Percentiles rank a stretch among this genome's conserved stretches.
Evolutionary conservation across 2,888 invertebrate species (phyloP).

Genomic region (Oxystoma pomonae): DNA sequence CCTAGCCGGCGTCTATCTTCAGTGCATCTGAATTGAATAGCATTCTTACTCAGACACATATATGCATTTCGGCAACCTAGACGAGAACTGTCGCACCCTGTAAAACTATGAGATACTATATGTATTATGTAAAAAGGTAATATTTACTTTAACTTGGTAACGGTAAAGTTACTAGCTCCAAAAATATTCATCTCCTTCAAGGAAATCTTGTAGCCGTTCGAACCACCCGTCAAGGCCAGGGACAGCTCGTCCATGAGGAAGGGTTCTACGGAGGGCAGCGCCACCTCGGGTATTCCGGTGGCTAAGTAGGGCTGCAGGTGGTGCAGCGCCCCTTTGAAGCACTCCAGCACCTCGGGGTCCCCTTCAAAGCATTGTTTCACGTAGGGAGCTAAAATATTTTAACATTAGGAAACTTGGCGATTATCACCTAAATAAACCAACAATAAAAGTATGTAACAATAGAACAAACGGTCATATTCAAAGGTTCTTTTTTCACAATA

Average conservation of each 20-base stretch:
- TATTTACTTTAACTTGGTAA: slow-evolving; percentile 55
- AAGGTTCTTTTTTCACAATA: too few species aligned
- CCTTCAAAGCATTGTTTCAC: slow-evolving; percentile 63
- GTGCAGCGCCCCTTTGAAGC: slow-evolving; percentile 55
- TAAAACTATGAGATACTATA: too few species aligned
- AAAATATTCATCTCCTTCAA: slow-evolving; percentile 57
- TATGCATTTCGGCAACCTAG: too few species aligned
- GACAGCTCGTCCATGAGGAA: slow-evolving; percentile 59
- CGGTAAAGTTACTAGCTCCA: slow-evolving; percentile 61
- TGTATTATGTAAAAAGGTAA: too few species aligned
- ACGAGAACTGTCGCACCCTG: too few species aligned
- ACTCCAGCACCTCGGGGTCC: slow-evolving; percentile 57
- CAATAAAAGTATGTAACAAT: too few species aligned
- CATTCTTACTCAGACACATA: too few species aligned
- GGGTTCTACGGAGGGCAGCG: slow-evolving; percentile 64
- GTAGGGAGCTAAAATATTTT: slow-evolving; percentile 58
- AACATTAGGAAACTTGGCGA: too few species aligned
- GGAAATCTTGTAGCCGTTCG: slow-evolving; percentile 57
- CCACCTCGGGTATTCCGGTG: slow-evolving; percentile 60
- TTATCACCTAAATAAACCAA: too few species aligned
- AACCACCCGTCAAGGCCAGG: slow-evolving; percentile 54
- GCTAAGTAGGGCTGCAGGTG: slow-evolving; percentile 57
- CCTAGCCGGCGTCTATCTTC: too few species aligned
- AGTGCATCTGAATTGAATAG: too few species aligned
- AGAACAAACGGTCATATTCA: too few species aligned